Evolutionary conservation across 2,888 invertebrate species (phyloP), one percentile per base, ranked within the genome.

Genomic region (Hypolimnas misippus): DNA sequence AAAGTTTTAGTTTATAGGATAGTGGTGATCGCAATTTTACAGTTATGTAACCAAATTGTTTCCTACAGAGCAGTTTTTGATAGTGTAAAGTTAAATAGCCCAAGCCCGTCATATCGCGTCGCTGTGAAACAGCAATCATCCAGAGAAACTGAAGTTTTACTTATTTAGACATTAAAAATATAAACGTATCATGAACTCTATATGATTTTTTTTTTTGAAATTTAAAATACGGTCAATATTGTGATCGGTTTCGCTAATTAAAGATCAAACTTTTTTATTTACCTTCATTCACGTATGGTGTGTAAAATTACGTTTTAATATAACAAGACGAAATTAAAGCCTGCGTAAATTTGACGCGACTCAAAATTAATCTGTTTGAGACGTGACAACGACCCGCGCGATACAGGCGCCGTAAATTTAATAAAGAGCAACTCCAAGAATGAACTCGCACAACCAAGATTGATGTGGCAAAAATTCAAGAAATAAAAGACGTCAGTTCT

Each of bases 401-500:
- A 82, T 81, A 79, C 77, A 77, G 81, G 77, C 80, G 79, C 74
- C 73, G 75, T 76, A 79, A 85, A 87, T 89, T 89, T 89, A 89
- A 89, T 89, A 89, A 87, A 88, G 86, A 84, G 75, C 74, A 71
- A 73, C 74, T 73, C 76, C 46, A 53, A 57, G 52, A 63, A 55
- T 52, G 66, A 78, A 76, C 78, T 72, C 76, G 75, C 73, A 75
- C 10, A 42, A 76, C 77, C 68, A 86, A 87, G 89, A 89, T 89
- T 89, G 88, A 89, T 89, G 87, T 81, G 75, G 70, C 75, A 68
- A 78, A 81, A 79, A 73, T 74, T 75, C 70, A 74, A 76, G 71
- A 74, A 77, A 75, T 72, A 79, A 77, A 75, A 74, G 74, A 77
- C 77, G 77, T 75, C 76, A 79, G 76, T 76, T 79, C 74, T 75